Evolutionary conservation across 1,140 invertebrate genomes (phyloP).

Genomic region (Magallana ariakensis): DNA sequence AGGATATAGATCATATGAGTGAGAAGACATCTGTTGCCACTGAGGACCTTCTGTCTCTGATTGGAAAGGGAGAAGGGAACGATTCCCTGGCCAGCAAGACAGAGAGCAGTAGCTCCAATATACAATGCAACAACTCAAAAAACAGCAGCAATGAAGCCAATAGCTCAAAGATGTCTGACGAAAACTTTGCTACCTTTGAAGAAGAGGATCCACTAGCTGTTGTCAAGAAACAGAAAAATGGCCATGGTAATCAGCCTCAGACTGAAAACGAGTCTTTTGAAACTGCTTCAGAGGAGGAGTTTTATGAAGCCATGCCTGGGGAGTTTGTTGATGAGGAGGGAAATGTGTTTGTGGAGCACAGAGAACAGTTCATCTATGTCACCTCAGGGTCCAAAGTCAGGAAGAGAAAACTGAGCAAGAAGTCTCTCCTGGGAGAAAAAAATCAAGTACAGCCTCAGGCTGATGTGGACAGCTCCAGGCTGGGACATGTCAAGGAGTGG

Average conservation of each 20-base stretch:
- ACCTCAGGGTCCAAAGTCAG: conserved; percentile 40
- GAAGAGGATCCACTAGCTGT: conserved; percentile 15
- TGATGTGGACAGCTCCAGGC: not conserved
- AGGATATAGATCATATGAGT: conserved; percentile 43
- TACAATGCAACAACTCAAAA: not conserved
- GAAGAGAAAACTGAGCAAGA: conserved; percentile 26
- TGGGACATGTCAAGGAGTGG: conserved; percentile 43
- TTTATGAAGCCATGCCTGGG: conserved; percentile 44
- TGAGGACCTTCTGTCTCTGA: conserved; percentile 34
- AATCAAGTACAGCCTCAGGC: not conserved
- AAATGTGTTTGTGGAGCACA: conserved; percentile 41
- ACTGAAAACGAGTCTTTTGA: conserved; percentile 45
- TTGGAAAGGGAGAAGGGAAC: not conserved
- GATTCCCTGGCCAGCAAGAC: conserved; percentile 1
- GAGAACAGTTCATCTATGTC: conserved; percentile 47
- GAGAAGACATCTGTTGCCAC: conserved; percentile 41
- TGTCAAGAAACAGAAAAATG: not conserved
- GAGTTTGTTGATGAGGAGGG: conserved; percentile 25
- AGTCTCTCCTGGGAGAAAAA: conserved; percentile 32
- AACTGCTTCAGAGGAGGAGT: conserved; percentile 49
- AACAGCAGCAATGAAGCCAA: not conserved
- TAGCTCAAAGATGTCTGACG: conserved; percentile 21
- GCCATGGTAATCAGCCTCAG: not conserved
- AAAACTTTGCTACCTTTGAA: conserved; percentile 41
- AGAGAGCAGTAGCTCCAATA: not conserved